Evolutionary conservation across 2,797 vertebrate genomes (phyloP).

Genomic region (Gouania willdenowi): DNA sequence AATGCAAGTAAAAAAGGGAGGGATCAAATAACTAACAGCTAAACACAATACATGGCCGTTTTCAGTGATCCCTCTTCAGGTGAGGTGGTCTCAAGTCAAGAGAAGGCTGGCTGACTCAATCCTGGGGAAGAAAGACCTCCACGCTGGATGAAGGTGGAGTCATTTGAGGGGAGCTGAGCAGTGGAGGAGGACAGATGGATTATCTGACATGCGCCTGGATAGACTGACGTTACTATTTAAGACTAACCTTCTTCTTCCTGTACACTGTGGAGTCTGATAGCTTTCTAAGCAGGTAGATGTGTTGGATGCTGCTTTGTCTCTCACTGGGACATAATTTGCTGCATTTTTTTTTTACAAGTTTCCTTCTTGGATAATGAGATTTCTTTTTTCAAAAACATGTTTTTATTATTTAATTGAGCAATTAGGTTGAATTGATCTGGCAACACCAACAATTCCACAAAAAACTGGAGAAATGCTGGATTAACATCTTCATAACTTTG

Average conservation of each 20-base stretch:
- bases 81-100: slow-evolving; percentile 53
- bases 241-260: slow-evolving; percentile 29
- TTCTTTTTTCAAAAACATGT: slow-evolving; percentile 14
- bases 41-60: slow-evolving; percentile 55
- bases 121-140: slow-evolving; percentile 35
- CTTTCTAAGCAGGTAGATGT: slow-evolving; percentile 32
- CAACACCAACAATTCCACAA: no score
- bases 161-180: slow-evolving; percentile 37
- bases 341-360: not conserved
- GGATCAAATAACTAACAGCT: slow-evolving; percentile 58
- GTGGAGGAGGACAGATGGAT: slow-evolving; percentile 54
- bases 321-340: slow-evolving; percentile 19
- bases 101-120: slow-evolving; percentile 29
- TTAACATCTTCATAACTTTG: not conserved
- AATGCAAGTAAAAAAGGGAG: slow-evolving; percentile 55
- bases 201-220: slow-evolving; percentile 49
- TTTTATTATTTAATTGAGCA: no score
- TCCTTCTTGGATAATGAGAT: not conserved
- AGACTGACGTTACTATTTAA: slow-evolving; percentile 36
- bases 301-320: slow-evolving; percentile 7
- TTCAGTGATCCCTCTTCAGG: slow-evolving; percentile 65
- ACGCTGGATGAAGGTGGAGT: slow-evolving; percentile 59
- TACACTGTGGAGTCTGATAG: slow-evolving; percentile 27
- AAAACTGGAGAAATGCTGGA: no score
- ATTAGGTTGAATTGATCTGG: no score